Evolutionary conservation across 1,140 invertebrate genomes (phyloP), one percentile per base, ranked within the genome.

Genomic region (Metopolophium dirhodum): DNA sequence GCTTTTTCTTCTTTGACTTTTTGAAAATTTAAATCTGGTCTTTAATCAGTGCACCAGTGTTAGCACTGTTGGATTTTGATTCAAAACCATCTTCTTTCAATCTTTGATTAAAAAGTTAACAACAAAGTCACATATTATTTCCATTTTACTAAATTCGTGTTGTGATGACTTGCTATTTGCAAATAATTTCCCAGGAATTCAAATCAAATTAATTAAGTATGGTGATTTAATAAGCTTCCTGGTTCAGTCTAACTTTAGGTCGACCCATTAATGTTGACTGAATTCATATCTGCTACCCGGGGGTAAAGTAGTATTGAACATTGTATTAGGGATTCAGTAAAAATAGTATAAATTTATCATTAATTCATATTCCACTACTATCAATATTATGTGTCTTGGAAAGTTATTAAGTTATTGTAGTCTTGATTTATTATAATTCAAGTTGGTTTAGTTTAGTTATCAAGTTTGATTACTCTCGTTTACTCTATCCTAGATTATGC

Each of bases 81-180:
- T 77, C 14, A n/a, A 77, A 30, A 35, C 14, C 30, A 77, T 77
- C 14, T 77, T n/a, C 0, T 54, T n/a, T 77, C n/a, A 18, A n/a
- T 77, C 1, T n/a, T 68, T 77, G 30, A n/a, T 77, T n/a, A 77
- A 77, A n/a, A 77, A 77, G 30, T 77, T n/a, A 18, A 77, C 30
- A 68, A 68, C 61, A 77, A 77, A 77, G 61, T 77, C n/a, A 77
- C 61, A n/a, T 77, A n/a, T 77, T 77, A 77, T 35, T 77, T 77
- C n/a, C n/a, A 35, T 35, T 77, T 77, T 9, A n/a, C n/a, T 77
- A 77, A 68, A 68, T n/a, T 6, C 6, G 0, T n/a, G 30, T 68
- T 68, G 30, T 68, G 1, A 18, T 18, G 0, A 18, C 3, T 3
- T 77, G 61, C 11, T 68, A 30, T 68, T n/a, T 68, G 14, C 18